These are phyloP conservation scores for Philereme transversata DNA, from an alignment of 2,888 invertebrate species.

Conservation along the genomic window DNA sequence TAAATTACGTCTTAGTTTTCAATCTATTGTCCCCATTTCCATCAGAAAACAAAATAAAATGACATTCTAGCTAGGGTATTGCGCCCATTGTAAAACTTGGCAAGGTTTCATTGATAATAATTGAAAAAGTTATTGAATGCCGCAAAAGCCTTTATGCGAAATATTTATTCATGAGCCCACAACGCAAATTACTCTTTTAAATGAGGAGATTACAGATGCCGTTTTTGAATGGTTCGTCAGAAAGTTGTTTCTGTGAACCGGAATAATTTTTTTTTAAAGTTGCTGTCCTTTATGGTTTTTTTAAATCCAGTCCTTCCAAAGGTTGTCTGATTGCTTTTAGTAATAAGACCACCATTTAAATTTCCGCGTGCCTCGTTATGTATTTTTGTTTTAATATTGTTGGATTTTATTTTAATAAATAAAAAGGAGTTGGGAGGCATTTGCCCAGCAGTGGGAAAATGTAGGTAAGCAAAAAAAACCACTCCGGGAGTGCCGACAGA, in stretches of 20 bases:
- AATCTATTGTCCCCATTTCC: conserved; percentile 19
- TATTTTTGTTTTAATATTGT: no score
- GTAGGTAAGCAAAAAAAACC: no score
- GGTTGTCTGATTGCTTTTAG: no score
- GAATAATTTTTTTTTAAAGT: no score
- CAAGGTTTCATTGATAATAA: conserved; percentile 49
- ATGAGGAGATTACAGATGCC: conserved; percentile 27
- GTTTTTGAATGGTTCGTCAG: conserved; percentile 14
- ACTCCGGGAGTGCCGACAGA: no score
- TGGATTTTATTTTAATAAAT: no score
- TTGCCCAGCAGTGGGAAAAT: no score
- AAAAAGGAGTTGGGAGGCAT: no score
- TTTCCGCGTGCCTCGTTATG: no score
- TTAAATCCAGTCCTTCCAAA: no score
- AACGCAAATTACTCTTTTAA: conserved; percentile 31
- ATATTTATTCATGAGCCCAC: conserved; percentile 40
- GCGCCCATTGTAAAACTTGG: conserved; percentile 46
- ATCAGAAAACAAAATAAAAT: conserved; percentile 29
- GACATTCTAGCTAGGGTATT: conserved; percentile 17
- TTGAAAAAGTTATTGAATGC: conserved; percentile 58
- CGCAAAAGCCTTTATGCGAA: conserved; percentile 41
- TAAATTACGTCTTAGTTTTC: conserved; percentile 17
- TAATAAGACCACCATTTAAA: no score
- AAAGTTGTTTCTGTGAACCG: not conserved
- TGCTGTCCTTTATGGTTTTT: no score